Evolutionary conservation across 2,888 invertebrate species (phyloP).

Genomic region (Xylophagus ater): DNA sequence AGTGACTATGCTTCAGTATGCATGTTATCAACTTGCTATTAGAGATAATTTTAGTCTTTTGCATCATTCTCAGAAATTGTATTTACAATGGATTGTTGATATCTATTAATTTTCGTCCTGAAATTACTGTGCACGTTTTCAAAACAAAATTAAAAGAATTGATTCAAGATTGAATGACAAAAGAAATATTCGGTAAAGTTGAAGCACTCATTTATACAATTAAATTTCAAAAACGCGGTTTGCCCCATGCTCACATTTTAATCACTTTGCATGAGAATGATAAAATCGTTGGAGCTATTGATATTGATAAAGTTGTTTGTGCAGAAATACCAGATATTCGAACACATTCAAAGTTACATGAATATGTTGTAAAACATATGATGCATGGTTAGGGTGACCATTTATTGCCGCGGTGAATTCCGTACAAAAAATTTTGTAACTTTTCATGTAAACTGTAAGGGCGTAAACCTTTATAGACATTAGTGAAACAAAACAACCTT

Average conservation of each 20-base stretch:
- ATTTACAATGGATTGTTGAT: constrained; percentile 9
- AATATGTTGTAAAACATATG: too few relatives aligned
- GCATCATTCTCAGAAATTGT: constrained; percentile 10
- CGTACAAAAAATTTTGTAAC: too few relatives aligned
- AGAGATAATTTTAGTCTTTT: too few relatives aligned
- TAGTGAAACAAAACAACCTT: too few relatives aligned
- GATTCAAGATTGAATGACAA: constrained; percentile 18
- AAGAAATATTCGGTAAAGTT: constrained; percentile 11
- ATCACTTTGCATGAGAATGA: constrained; percentile 20
- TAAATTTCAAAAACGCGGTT: constrained; percentile 28
- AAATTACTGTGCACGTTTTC: constrained; percentile 7
- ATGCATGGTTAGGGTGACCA: constrained; percentile 19
- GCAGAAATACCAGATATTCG: constrained; percentile 18
- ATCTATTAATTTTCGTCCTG: constrained; percentile 11
- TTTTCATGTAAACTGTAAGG: too few relatives aligned
- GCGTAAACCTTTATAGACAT: too few relatives aligned
- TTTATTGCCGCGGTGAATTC: too few relatives aligned
- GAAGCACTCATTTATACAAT: constrained; percentile 21
- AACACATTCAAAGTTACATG: constrained; percentile 11
- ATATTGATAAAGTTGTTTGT: constrained; percentile 14
- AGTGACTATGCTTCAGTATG: too few relatives aligned
- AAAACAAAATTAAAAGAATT: constrained; percentile 23
- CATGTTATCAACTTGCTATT: too few relatives aligned
- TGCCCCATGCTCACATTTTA: constrained; percentile 23
- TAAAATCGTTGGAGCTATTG: not conserved